These are phyloP conservation scores for Lepilemur ruficaudatus DNA, from an alignment of 2,797 vertebrate species.

Conservation along the genomic window DNA sequence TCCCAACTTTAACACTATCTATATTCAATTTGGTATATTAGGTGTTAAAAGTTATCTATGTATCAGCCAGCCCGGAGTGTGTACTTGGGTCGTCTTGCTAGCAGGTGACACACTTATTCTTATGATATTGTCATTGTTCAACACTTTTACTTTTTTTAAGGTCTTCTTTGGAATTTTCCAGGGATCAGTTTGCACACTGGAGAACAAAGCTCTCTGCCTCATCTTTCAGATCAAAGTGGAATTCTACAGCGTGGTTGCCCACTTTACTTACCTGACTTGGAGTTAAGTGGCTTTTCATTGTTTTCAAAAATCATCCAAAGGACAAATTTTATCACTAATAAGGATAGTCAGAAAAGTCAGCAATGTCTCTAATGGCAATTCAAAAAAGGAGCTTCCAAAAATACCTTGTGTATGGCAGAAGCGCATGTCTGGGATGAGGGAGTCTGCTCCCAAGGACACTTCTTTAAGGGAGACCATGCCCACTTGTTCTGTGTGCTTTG, in stretches of 20 bases:
- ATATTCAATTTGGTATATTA: neutral
- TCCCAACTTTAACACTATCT: neutral
- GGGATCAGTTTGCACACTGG: neutral
- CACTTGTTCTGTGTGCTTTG: neutral
- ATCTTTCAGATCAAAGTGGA: neutral
- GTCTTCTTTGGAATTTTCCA: neutral
- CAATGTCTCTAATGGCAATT: neutral
- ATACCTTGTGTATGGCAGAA: neutral
- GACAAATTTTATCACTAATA: neutral
- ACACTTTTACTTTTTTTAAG: neutral
- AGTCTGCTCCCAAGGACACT: neutral
- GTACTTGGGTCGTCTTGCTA: neutral
- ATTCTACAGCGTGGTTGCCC: neutral
- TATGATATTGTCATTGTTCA: neutral
- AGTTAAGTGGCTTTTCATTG: neutral
- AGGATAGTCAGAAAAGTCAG: neutral
- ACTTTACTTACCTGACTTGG: neutral
- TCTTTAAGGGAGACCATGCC: neutral
- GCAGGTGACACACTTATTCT: neutral
- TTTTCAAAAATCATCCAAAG: constrained; percentile 11
- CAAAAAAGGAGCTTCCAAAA: neutral
- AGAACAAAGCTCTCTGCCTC: neutral
- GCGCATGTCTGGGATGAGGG: neutral
- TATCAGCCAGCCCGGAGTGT: neutral
- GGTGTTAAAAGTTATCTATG: neutral